Percentiles rank a stretch among this genome's conserved stretches.
phyloP scores from a whole-genome alignment of 2,888 invertebrate genomes.

The Hydrotaea cyrtoneurina region DNA sequence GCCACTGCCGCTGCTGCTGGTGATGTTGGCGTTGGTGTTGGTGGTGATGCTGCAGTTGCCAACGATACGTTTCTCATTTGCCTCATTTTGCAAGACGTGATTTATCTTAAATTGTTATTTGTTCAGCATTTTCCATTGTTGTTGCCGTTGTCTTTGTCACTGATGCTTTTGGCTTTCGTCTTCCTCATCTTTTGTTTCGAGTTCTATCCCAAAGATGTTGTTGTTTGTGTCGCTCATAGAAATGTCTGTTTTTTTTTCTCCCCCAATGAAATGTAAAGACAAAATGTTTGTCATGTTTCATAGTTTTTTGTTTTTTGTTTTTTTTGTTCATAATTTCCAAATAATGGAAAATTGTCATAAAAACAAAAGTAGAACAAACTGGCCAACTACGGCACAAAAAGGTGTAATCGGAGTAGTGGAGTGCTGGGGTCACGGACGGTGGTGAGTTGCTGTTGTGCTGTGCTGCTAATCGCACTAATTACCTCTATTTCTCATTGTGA shows the following conservation, averaged over 20 bases:
- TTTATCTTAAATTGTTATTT: conserved; percentile 67
- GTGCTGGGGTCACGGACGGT: not conserved
- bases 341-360: conserved; percentile 33
- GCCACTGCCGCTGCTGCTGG: not conserved
- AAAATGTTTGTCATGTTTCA: conserved; percentile 66
- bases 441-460: conserved; percentile 14
- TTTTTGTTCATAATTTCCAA: conserved; percentile 52
- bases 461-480: conserved; percentile 27
- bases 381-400: conserved; percentile 30
- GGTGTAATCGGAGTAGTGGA: conserved; percentile 19
- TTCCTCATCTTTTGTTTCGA: not conserved
- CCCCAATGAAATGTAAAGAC: conserved; percentile 48
- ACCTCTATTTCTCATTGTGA: conserved; percentile 1
- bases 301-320: too few species aligned
- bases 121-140: conserved; percentile 46
- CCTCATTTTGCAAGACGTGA: conserved; percentile 61
- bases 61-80: conserved; percentile 46
- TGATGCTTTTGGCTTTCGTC: not conserved
- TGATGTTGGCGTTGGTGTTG: too few species aligned
- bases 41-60: conserved; percentile 48
- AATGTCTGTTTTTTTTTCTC: conserved; percentile 10
- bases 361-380: conserved; percentile 27
- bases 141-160: not conserved
- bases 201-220: not conserved
- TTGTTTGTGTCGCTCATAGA: conserved; percentile 12